Evolutionary conservation across 37 sponge, comb jelly and placozoan genomes (phyloP).

Genomic region (Haliclona indistincta): DNA sequence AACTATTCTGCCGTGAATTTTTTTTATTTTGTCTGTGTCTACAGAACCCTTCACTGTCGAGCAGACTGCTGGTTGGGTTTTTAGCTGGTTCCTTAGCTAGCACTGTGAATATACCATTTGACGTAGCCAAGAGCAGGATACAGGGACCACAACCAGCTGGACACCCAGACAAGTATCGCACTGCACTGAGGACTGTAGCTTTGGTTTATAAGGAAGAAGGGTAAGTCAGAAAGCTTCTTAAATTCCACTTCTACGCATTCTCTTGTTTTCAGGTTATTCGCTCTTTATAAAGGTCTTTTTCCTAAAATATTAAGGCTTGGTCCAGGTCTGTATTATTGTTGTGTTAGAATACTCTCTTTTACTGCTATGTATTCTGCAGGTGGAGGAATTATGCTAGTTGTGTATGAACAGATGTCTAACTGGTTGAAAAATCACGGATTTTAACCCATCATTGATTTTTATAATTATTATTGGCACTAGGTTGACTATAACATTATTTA

Average conservation of each 20-base stretch:
- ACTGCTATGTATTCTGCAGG: conserved; percentile 7
- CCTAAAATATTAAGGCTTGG: conserved; percentile 43
- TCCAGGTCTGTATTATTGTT: conserved; percentile 25
- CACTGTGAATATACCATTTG: conserved; percentile 38
- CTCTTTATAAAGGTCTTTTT: conserved; percentile 46
- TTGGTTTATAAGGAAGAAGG: conserved; percentile 42
- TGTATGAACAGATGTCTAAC: conserved; percentile 40
- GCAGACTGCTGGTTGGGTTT: conserved; percentile 23
- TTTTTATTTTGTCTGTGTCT: background rate
- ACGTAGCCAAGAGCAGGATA: conserved; percentile 63
- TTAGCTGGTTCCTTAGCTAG: conserved; percentile 28
- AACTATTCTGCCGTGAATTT: background rate
- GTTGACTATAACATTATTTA: too few relatives aligned
- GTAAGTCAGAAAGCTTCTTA: conserved; percentile 5
- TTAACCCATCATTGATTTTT: background rate
- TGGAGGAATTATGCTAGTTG: conserved; percentile 49
- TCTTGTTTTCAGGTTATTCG: conserved; percentile 14
- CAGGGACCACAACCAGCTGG: conserved; percentile 31
- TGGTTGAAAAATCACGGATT: conserved; percentile 2
- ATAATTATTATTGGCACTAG: too few relatives aligned
- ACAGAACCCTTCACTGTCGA: conserved; percentile 2
- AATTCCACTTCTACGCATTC: background rate
- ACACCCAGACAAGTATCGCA: conserved; percentile 26
- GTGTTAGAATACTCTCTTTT: background rate
- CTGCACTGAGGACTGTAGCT: conserved; percentile 14